phyloP scores from a whole-genome alignment of 2,797 vertebrate genomes.

The Lindbergichthys nudifrons region DNA sequence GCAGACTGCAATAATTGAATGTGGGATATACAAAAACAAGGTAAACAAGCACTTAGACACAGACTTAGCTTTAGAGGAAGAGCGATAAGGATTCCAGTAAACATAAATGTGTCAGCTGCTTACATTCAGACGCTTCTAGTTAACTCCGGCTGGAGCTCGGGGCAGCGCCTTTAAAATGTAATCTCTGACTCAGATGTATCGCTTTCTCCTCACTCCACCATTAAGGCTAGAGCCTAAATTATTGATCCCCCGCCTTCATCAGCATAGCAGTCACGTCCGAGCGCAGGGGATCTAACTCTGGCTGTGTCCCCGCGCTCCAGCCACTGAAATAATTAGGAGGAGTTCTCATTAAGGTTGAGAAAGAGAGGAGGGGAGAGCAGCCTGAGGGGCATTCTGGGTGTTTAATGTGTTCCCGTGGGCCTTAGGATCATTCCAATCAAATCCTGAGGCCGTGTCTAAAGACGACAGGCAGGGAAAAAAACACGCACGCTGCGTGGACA shows the following conservation, averaged over 20 bases:
- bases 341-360: slow-evolving; percentile 97
- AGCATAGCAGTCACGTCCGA: slow-evolving; percentile 96
- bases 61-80: slow-evolving; percentile 64
- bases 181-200: slow-evolving; percentile 92
- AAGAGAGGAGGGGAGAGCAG: slow-evolving; percentile 72
- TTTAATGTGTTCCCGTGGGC: slow-evolving; percentile 89
- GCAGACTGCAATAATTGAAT: slow-evolving; percentile 64
- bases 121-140: slow-evolving; percentile 62
- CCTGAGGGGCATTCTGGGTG: slow-evolving; percentile 79
- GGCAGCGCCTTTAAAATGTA: slow-evolving; percentile 79
- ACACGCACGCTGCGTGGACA: slow-evolving; percentile 44
- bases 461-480: slow-evolving; percentile 80
- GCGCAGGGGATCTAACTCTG: slow-evolving; percentile 89
- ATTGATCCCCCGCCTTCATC: slow-evolving; percentile 97
- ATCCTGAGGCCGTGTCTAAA: slow-evolving; percentile 74
- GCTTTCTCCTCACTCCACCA: slow-evolving; percentile 89
- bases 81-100: slow-evolving; percentile 71
- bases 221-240: slow-evolving; percentile 95
- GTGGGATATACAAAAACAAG: slow-evolving; percentile 50
- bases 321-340: slow-evolving; percentile 98
- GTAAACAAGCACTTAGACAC: slow-evolving; percentile 72
- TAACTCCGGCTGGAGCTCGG: slow-evolving; percentile 57
- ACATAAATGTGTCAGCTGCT: slow-evolving; percentile 73
- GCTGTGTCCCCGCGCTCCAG: slow-evolving; percentile 90
- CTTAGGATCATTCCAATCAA: slow-evolving; percentile 84